phyloP scores from a whole-genome alignment of 2,113 vertebrate species.

The Aegithalos caudatus region DNA sequence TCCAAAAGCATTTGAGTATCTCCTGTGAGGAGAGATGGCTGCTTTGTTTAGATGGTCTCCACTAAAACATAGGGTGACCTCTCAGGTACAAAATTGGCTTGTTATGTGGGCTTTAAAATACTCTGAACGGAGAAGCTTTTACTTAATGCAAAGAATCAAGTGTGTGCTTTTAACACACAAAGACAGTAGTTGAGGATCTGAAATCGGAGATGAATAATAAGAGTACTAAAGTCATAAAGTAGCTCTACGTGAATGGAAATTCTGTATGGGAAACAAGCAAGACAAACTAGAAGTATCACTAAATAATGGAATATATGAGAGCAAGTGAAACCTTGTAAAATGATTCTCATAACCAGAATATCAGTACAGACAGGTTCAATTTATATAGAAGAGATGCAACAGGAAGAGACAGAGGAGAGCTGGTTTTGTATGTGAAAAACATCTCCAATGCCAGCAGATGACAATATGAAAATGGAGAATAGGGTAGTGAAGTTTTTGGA shows the following conservation, averaged over 20 bases:
- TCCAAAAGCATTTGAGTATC: background rate
- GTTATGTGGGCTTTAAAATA: slow-evolving; percentile 31
- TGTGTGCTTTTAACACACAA: slow-evolving; percentile 4
- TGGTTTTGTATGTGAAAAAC: slow-evolving; percentile 53
- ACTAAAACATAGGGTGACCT: background rate
- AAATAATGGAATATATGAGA: slow-evolving; percentile 49
- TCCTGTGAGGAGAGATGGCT: background rate
- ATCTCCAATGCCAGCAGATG: slow-evolving; percentile 45
- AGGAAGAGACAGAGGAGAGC: slow-evolving; percentile 22
- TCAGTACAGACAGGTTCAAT: slow-evolving; percentile 62
- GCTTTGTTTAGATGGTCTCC: slow-evolving; percentile 29
- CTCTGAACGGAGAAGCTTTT: background rate
- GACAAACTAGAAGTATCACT: slow-evolving; percentile 62
- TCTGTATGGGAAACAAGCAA: slow-evolving; percentile 46
- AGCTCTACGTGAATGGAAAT: slow-evolving; percentile 45
- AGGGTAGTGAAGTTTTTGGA: slow-evolving; percentile 60
- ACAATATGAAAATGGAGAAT: slow-evolving; percentile 64
- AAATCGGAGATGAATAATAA: slow-evolving; percentile 41
- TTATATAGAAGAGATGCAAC: slow-evolving; percentile 25
- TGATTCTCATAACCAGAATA: slow-evolving; percentile 63
- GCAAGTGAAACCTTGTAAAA: slow-evolving; percentile 55
- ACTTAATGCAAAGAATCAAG: slow-evolving; percentile 32
- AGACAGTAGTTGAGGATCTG: slow-evolving; percentile 15
- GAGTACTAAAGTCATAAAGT: slow-evolving; percentile 26
- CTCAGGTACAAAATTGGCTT: slow-evolving; percentile 25